phyloP scores from a whole-genome alignment of 2,888 invertebrate species.

The Rhabditoides inermis region DNA sequence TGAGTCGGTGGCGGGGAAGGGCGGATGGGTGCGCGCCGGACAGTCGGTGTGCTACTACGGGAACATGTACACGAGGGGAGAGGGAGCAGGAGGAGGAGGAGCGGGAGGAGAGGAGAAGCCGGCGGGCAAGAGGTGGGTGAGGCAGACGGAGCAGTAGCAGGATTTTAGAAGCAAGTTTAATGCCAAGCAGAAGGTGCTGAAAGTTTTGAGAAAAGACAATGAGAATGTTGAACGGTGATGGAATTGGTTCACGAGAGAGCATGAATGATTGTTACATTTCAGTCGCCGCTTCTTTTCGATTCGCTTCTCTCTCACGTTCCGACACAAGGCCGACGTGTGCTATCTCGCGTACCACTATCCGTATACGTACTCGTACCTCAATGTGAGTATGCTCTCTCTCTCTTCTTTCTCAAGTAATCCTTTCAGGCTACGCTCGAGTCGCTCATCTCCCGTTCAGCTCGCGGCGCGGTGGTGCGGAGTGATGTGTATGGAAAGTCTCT shows the following conservation, averaged over 20 bases:
- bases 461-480: constrained; percentile 17
- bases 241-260: no score
- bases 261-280: no score
- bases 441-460: constrained; percentile 6
- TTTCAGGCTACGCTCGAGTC: constrained; percentile 19
- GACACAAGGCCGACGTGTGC: constrained; percentile 69
- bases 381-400: constrained; percentile 57
- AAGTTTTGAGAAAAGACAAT: not conserved
- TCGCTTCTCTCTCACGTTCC: constrained; percentile 71
- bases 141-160: no score
- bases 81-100: constrained; percentile 15
- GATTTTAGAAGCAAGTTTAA: no score
- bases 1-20: constrained; percentile 60
- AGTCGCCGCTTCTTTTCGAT: constrained; percentile 66
- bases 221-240: no score
- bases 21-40: constrained; percentile 68
- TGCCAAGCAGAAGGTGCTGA: not conserved
- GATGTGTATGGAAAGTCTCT: constrained; percentile 27
- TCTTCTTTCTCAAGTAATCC: no score
- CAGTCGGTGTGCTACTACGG: constrained; percentile 74
- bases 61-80: constrained; percentile 57
- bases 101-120: constrained; percentile 20
- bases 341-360: constrained; percentile 81
- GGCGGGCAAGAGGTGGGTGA: no score
- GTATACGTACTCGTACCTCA: constrained; percentile 70